Percentiles rank a stretch among this genome's conserved stretches.
Evolutionary conservation across 2,888 invertebrate genomes (phyloP).

Genomic region (Agrotis clavis): DNA sequence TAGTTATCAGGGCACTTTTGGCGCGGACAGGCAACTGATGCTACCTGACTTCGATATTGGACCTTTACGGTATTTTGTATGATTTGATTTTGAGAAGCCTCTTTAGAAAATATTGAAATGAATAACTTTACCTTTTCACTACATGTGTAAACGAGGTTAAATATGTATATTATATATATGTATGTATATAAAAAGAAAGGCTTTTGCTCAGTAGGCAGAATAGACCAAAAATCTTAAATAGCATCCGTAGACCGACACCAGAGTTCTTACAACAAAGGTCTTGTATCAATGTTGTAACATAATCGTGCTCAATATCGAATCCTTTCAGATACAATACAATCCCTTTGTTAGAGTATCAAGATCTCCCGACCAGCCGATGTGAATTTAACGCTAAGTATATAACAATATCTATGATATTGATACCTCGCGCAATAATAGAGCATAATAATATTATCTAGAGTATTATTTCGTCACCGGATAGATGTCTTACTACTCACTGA

Average conservation of each 20-base stretch:
- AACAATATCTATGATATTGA: constrained; percentile 70
- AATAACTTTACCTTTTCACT: neutral
- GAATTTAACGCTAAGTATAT: constrained; percentile 65
- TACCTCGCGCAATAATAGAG: constrained; percentile 64
- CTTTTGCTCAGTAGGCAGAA: neutral
- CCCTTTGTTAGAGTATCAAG: constrained; percentile 75
- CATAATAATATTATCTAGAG: constrained; percentile 65
- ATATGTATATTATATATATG: no score
- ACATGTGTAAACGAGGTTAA: neutral
- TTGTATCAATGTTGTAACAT: constrained; percentile 32
- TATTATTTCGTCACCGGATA: constrained; percentile 83
- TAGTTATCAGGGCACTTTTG: constrained; percentile 58
- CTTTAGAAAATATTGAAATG: neutral
- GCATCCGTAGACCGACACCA: constrained; percentile 3
- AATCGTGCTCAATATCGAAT: constrained; percentile 56
- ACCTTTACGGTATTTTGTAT: neutral
- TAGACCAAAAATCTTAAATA: constrained; percentile 17
- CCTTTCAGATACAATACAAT: constrained; percentile 68
- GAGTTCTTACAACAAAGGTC: constrained; percentile 31
- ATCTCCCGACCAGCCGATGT: constrained; percentile 72
- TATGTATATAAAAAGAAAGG: no score
- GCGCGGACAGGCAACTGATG: constrained; percentile 22
- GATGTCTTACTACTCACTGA: constrained; percentile 85
- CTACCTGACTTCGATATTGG: constrained; percentile 13
- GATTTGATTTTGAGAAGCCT: constrained; percentile 3